A percentile compares a stretch with the other conserved stretches of the same genome.
Conservation (phyloP, 2,113 vertebrate genomes). For the Pyxicephalus adspersus region DNA sequence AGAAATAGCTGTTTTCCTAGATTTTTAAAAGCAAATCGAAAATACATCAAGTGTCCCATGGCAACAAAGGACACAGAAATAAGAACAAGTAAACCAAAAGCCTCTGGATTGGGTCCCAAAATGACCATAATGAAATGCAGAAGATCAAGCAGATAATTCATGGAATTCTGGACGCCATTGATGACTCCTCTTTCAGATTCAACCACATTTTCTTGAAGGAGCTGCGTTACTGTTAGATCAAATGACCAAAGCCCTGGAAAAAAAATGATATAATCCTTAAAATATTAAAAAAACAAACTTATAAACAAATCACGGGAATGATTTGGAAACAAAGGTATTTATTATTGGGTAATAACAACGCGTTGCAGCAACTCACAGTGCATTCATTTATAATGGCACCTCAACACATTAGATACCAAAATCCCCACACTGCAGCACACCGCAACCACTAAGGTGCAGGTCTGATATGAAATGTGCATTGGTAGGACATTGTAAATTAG, state of each 20-base stretch:
- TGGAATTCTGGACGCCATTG: slow-evolving; percentile 98
- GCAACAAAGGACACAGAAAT: slow-evolving; percentile 97
- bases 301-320: neutral
- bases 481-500: too few relatives aligned
- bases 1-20: slow-evolving; percentile 83
- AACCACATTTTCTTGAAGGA: slow-evolving; percentile 95
- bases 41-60: slow-evolving; percentile 96
- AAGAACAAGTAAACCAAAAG: slow-evolving; percentile 93
- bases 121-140: slow-evolving; percentile 99
- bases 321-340: too few relatives aligned
- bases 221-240: slow-evolving; percentile 96
- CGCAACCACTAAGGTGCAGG: too few relatives aligned
- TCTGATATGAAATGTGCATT: too few relatives aligned
- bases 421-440: too few relatives aligned
- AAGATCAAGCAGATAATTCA: slow-evolving; percentile 98
- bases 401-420: too few relatives aligned
- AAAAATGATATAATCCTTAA: slow-evolving; percentile 1
- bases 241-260: slow-evolving; percentile 94
- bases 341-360: too few relatives aligned
- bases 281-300: neutral
- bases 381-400: too few relatives aligned
- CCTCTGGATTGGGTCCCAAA: slow-evolving; percentile 93
- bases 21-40: slow-evolving; percentile 89
- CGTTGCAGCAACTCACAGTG: too few relatives aligned
- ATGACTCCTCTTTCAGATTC: slow-evolving; percentile 96